Evolutionary conservation across 2,113 vertebrate species (phyloP).

Genomic region (Peromyscus polionotus): DNA sequence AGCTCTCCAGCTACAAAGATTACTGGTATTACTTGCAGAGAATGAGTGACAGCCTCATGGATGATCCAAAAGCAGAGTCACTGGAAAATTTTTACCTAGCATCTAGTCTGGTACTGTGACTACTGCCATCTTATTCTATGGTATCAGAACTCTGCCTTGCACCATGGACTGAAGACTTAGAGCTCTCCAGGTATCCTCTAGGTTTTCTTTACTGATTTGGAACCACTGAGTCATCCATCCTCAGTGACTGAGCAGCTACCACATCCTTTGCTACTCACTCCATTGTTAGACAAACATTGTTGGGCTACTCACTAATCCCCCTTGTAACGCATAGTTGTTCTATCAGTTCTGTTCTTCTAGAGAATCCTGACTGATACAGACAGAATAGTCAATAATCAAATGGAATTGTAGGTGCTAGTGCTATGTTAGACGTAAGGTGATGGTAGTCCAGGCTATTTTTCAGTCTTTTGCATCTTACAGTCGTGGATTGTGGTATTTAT

Average conservation of each 20-base stretch:
- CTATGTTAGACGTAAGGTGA: neutral
- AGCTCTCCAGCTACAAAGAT: no score
- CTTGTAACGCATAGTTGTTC: neutral
- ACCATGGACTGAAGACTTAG: neutral
- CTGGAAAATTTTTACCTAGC: neutral
- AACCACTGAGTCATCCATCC: no score
- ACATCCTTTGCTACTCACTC: neutral
- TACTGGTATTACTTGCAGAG: neutral
- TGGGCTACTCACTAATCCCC: neutral
- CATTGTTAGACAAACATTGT: neutral
- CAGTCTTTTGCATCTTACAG: neutral
- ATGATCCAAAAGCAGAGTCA: neutral
- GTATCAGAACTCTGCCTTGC: neutral
- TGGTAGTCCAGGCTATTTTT: no score
- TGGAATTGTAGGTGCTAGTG: no score
- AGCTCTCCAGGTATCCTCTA: neutral
- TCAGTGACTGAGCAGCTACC: neutral
- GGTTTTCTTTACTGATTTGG: neutral
- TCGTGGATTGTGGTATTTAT: neutral
- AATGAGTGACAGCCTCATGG: neutral
- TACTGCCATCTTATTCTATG: neutral
- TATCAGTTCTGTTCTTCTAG: neutral
- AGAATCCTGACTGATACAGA: neutral
- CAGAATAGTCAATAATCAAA: neutral
- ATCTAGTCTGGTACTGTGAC: neutral